Conservation (phyloP, 2,113 vertebrate species). For the Rafetus swinhoei region DNA sequence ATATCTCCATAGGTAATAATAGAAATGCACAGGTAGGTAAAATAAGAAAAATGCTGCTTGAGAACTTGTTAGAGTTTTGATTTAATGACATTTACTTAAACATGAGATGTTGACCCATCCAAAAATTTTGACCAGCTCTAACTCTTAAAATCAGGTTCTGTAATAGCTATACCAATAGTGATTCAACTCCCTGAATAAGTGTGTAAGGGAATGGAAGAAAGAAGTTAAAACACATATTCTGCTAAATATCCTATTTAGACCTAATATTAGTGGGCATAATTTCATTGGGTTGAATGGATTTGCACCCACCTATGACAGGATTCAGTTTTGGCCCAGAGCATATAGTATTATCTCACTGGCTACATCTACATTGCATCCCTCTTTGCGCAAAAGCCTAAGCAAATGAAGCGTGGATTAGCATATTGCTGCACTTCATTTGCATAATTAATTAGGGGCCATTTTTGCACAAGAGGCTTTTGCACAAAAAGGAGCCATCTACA, state of each 20-base stretch:
- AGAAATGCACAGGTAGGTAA: neutral
- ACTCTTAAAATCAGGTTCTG: neutral
- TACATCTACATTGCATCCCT: no score
- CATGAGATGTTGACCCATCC: neutral
- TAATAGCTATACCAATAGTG: neutral
- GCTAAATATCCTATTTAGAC: conserved; percentile 2
- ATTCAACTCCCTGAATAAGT: conserved; percentile 19
- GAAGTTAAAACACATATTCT: conserved; percentile 1
- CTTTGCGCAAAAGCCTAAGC: no score
- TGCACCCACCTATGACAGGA: neutral
- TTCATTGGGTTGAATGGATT: neutral
- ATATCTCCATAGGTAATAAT: neutral
- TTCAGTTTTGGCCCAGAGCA: neutral
- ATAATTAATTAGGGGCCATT: no score
- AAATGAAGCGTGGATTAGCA: no score
- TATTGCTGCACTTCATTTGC: no score
- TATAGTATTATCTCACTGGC: neutral
- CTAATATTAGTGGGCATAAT: neutral
- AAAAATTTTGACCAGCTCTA: neutral
- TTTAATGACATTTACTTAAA: neutral
- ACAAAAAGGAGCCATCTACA: no score
- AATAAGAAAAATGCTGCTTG: neutral
- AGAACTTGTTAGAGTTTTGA: neutral
- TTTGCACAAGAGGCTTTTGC: no score
- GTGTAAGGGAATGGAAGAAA: conserved; percentile 30